Evolutionary conservation across 2,888 invertebrate species (phyloP), one percentile per base, ranked within the genome.

Genomic region (Dysmachus trigonus): DNA sequence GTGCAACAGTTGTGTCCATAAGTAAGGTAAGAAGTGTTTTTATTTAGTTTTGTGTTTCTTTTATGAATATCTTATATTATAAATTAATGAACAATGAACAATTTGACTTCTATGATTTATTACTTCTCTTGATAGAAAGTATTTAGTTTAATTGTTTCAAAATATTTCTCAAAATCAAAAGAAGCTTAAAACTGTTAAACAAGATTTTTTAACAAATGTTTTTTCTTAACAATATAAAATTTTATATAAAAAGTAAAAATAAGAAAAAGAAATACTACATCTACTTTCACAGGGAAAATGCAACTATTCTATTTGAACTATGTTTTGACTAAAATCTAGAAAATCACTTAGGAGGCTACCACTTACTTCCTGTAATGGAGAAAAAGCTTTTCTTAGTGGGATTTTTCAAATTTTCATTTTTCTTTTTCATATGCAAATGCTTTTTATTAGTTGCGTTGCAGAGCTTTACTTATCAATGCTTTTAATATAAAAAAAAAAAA

Each of bases 301-400:
- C 81, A 81, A 53, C 81, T 81, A 81, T 81, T 81, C 62, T 81
- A 53, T n/a, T 47, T 73, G 27, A 73, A 53, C 62, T 62, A 53
- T 79, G 13, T 41, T 81, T 81, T 41, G n/a, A 83, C 47, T 51
- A 83, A 72, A 72, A 72, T 38, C 35, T 72, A 72, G 33, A 72
- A 38, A 82, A 51, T 73, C 33, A 73, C 27, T 74, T 85, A 53
- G 74, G 47, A 85, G 33, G 51, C 38, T 87, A 86, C 87, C 89
- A 92, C 91, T 92, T 92, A 92, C 92, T 91, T 92, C 91, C 92
- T 92, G 92, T 88, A 92, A 92, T 90, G 90, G 90, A 88, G 88
- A 89, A 89, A 88, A 88, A 85, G 33, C 31, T 47, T 74, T 73
- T 72, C 38, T 83, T 83, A 83, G 71, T 83, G 30, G 72, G 72